These are phyloP conservation scores for Platygyra sinensis DNA, from an alignment of 64 coral and sea anemone species.

Conservation along the genomic window DNA sequence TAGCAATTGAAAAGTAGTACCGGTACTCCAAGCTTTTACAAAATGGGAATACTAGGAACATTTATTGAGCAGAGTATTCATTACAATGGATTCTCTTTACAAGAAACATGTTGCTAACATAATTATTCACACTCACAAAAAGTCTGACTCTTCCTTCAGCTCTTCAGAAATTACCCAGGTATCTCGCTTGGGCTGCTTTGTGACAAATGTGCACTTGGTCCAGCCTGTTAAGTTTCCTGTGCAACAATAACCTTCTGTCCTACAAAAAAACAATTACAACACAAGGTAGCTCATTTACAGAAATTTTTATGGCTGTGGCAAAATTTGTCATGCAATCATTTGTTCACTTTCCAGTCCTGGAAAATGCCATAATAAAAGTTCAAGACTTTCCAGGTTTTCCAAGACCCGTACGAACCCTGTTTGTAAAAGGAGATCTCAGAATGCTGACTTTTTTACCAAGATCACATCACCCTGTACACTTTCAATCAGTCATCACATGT, in stretches of 20 bases:
- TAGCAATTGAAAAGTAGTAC: no score
- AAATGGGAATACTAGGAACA: no score
- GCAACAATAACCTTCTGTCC: constrained; percentile 89
- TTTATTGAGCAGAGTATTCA: not conserved
- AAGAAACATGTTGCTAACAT: not conserved
- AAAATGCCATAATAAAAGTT: no score
- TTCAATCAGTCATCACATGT: no score
- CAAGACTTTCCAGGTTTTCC: no score
- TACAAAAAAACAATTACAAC: constrained; percentile 7
- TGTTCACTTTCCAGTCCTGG: no score
- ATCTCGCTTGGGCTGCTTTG: constrained; percentile 81
- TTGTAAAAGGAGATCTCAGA: no score
- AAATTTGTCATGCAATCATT: no score
- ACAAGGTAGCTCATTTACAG: not conserved
- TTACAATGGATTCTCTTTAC: not conserved
- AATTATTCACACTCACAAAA: constrained; percentile 71
- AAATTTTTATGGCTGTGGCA: not conserved
- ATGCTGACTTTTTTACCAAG: no score
- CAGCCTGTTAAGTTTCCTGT: constrained; percentile 92
- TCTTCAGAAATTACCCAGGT: constrained; percentile 80
- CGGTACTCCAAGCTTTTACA: no score
- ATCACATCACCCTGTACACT: no score
- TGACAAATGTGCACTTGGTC: constrained; percentile 90
- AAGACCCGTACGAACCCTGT: no score
- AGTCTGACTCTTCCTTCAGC: constrained; percentile 74